These are phyloP conservation scores for Brenthis ino DNA, from an alignment of 2,888 invertebrate genomes.

Conservation along the genomic window DNA sequence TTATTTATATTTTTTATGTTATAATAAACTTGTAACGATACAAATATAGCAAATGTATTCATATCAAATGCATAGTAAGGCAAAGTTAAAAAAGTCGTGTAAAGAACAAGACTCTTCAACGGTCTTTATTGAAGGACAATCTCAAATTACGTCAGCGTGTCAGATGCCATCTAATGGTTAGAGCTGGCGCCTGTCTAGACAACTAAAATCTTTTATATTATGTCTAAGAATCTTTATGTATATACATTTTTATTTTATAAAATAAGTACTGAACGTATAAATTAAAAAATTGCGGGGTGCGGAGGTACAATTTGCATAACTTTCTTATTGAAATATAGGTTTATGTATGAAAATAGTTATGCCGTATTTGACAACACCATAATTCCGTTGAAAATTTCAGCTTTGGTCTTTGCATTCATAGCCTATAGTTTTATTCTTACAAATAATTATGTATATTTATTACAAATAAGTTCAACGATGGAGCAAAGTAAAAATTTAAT, in stretches of 20 bases:
- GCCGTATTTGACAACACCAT: no score
- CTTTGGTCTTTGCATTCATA: no score
- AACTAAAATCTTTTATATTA: slow-evolving; percentile 37
- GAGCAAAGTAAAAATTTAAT: no score
- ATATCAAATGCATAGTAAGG: slow-evolving; percentile 2
- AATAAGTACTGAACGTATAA: neutral
- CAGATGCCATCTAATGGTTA: slow-evolving; percentile 39
- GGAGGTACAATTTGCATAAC: no score
- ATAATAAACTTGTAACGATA: neutral
- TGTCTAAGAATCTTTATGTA: slow-evolving; percentile 24
- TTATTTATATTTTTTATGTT: neutral
- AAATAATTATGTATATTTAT: no score
- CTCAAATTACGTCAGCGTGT: slow-evolving; percentile 41
- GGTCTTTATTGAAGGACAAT: slow-evolving; percentile 34
- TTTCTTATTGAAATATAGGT: no score
- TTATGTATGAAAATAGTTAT: no score
- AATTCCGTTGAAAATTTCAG: no score
- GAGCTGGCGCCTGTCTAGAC: slow-evolving; percentile 49
- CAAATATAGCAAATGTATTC: neutral
- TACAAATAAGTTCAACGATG: no score
- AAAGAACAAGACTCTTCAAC: slow-evolving; percentile 25
- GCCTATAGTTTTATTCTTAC: no score
- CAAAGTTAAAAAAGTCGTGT: slow-evolving; percentile 15
- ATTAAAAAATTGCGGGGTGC: no score
- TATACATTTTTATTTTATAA: neutral